These are phyloP conservation scores for Drosophila novamexicana DNA, from an alignment of 1,140 invertebrate genomes.

Conservation along the genomic window DNA sequence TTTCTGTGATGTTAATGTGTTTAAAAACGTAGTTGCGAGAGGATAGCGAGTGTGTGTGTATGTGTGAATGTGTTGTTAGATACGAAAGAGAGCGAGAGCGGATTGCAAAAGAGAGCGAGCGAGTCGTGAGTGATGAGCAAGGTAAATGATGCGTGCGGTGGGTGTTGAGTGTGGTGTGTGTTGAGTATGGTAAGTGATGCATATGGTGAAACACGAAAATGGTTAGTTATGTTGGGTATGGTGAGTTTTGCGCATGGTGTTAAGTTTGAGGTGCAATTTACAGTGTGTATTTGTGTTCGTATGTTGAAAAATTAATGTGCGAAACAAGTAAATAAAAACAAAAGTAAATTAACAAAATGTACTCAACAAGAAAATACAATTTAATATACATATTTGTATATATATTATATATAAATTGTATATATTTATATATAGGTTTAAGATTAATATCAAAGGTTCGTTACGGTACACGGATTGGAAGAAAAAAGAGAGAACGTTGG, in stretches of 20 bases:
- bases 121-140: constrained; percentile 10
- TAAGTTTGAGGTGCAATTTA: constrained; percentile 11
- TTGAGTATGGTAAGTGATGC: background rate
- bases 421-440: background rate
- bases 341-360: constrained; percentile 35
- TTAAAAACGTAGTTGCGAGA: constrained; percentile 44
- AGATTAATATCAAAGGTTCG: background rate
- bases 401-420: background rate
- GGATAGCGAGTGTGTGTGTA: constrained; percentile 5
- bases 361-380: constrained; percentile 22
- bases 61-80: background rate
- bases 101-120: background rate
- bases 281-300: constrained; percentile 3
- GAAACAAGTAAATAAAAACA: constrained; percentile 46
- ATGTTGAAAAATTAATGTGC: constrained; percentile 43
- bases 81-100: constrained; percentile 5
- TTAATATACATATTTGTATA: constrained; percentile 5
- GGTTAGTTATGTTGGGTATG: background rate
- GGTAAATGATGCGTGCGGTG: background rate
- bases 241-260: background rate
- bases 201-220: too few relatives aligned
- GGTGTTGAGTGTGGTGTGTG: constrained; percentile 8
- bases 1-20: constrained; percentile 84
- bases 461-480: constrained; percentile 27
- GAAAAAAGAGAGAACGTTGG: constrained; percentile 52